Percentiles rank a stretch among this genome's conserved stretches.
Evolutionary conservation across 2,888 invertebrate genomes (phyloP).

Genomic region (Flexamia atlantica): DNA sequence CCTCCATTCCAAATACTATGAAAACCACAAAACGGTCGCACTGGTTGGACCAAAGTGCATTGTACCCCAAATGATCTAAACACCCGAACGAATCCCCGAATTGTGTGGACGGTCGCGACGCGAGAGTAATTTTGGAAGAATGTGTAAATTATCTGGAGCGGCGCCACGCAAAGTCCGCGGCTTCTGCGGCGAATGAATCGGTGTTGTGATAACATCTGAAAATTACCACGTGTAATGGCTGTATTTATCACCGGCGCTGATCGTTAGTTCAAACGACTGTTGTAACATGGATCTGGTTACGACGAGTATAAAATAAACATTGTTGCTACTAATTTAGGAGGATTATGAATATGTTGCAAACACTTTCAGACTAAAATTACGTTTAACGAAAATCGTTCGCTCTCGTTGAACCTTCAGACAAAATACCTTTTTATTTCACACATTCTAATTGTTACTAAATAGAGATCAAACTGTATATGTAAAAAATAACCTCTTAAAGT

Average conservation of each 20-base stretch:
- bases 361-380: no score
- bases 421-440: no score
- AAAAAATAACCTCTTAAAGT: no score
- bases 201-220: background rate
- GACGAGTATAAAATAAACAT: no score
- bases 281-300: background rate
- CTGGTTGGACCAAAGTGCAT: background rate
- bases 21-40: no score
- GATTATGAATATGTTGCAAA: no score
- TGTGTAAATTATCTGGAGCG: slow-evolving; percentile 21
- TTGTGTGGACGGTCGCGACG: background rate
- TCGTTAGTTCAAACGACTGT: background rate
- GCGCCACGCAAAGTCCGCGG: slow-evolving; percentile 5
- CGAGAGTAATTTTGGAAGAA: slow-evolving; percentile 3
- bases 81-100: slow-evolving; percentile 26
- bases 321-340: no score
- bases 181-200: slow-evolving; percentile 3
- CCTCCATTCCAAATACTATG: no score
- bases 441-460: no score
- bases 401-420: no score
- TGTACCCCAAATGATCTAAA: background rate
- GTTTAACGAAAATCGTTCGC: no score
- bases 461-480: no score
- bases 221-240: background rate
- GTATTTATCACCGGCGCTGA: background rate